Evolutionary conservation across 2,888 invertebrate species (phyloP), one percentile per base, ranked within the genome.

Genomic region (Coelinius sp.): DNA sequence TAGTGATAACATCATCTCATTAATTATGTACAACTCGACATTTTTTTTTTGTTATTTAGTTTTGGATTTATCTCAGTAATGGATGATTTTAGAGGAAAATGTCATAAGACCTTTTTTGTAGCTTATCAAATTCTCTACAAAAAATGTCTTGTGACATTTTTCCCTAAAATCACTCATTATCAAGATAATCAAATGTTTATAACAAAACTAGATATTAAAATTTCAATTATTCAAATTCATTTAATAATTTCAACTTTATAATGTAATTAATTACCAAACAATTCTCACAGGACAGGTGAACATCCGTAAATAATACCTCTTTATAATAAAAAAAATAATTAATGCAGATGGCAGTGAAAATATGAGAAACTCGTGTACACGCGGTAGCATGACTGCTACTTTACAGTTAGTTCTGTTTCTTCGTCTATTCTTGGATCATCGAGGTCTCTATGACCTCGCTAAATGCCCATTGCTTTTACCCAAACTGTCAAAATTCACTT

Each of bases 371-470:
- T 70, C 71, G 63, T 75, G 76, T 65, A 73, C 70, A 52, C 68
- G 75, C 56, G 68, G 64, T 62, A 75, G 71, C 76, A 77, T 75
- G 68, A 70, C 73, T 64, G 65, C 65, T 71, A 41, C 72, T 71
- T 44, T 49, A 35, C 67, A 35, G 38, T 17, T 64, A 56, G 27
- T 64, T 67, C 35, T 35, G 20, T 53, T 68, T 67, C 70, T 38
- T 53, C 49, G 27, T 70, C 71, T 77, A 77, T 77, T 77, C 73
- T 77, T 64, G 76, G 73, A 72, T 73, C 49, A 70, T 73, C 77
- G 77, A 77, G 77, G 77, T 75, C 77, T 76, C 75, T 71, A 71
- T 73, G 77, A 77, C 77, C 77, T 77, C 77, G 75, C 64, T 52
- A 72, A 63, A 68, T 63, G 70, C 66, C 41, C 62, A 68, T 56